Evolutionary conservation across 1,140 invertebrate genomes (phyloP), one percentile per base, ranked within the genome.

Genomic region (Zaprionus tsacasi): DNA sequence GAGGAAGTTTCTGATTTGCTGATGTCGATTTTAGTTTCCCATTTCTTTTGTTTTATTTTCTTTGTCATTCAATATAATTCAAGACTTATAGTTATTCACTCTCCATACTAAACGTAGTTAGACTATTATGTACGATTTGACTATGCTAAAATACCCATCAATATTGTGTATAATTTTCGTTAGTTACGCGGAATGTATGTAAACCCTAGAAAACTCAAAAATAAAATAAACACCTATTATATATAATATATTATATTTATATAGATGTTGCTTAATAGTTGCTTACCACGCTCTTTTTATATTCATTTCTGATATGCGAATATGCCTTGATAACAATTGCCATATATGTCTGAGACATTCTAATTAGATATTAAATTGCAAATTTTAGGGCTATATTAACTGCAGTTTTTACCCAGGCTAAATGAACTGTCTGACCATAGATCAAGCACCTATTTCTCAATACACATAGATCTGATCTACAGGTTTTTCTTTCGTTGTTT

Each of bases 271-370:
- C 59, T 48, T 65, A 55, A 56, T 48, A 57, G 66, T 74, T 69
- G 36, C 56, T 58, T 57, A 57, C 21, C 40, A 45, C 13, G 27
- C 36, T 50, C 66, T 69, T 43, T 71, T 60, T 75, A 81, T 80
- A 74, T 61, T 80, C 63, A 72, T 65, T 67, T 75, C 43, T 70
- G 81, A 85, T 88, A 89, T 88, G 81, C 70, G 58, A 79, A 73
- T 30, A 89, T 88, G 85, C 85, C 75, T 90, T 75, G 80, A 70
- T 87, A 87, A 88, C 83, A 87, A 88, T 80, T 83, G 81, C 83
- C 72, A 70, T 30, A 70, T 30, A 30, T 52, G 58, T 54, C 56
- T 65, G 55, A 43, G 67, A 52, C 61, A 38, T 65, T 27, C 11
- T 63, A 17, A 38, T 68, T 7, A 57, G 54, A 54, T 55, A 33